Conservation (phyloP, 2,113 vertebrate genomes). For the Patagioenas fasciata region DNA sequence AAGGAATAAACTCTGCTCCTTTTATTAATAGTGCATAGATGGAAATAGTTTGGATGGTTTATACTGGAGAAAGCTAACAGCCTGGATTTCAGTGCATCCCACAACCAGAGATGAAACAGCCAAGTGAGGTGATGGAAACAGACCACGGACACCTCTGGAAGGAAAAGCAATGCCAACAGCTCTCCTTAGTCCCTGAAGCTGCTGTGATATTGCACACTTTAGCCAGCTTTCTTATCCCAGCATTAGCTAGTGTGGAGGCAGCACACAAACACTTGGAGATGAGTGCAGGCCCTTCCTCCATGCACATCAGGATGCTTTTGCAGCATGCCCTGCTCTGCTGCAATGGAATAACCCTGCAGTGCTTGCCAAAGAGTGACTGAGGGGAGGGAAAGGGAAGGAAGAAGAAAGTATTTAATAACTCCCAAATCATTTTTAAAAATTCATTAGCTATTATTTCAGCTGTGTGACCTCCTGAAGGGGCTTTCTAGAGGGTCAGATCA, state of each 20-base stretch:
- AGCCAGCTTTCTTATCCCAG: background rate
- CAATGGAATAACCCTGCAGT: background rate
- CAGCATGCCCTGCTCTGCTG: background rate
- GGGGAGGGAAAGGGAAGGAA: background rate
- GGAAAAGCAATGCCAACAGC: background rate
- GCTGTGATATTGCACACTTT: background rate
- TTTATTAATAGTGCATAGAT: background rate
- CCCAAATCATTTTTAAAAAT: slow-evolving; percentile 42
- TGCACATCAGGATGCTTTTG: background rate
- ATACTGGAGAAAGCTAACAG: background rate
- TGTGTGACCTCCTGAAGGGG: slow-evolving; percentile 59
- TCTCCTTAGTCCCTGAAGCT: background rate
- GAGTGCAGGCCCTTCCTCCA: background rate
- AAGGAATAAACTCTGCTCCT: background rate
- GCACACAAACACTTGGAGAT: background rate
- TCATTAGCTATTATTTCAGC: slow-evolving; percentile 70
- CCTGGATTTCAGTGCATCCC: background rate
- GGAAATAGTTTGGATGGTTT: background rate
- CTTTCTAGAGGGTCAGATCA: slow-evolving; percentile 42
- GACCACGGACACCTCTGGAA: background rate
- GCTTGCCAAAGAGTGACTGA: background rate
- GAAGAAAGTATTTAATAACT: slow-evolving; percentile 8
- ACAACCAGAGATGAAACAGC: background rate
- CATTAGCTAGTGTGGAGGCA: background rate
- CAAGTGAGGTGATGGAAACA: background rate